phyloP scores from a whole-genome alignment of 1,140 invertebrate genomes.

The Rhagoletis zephyria region DNA sequence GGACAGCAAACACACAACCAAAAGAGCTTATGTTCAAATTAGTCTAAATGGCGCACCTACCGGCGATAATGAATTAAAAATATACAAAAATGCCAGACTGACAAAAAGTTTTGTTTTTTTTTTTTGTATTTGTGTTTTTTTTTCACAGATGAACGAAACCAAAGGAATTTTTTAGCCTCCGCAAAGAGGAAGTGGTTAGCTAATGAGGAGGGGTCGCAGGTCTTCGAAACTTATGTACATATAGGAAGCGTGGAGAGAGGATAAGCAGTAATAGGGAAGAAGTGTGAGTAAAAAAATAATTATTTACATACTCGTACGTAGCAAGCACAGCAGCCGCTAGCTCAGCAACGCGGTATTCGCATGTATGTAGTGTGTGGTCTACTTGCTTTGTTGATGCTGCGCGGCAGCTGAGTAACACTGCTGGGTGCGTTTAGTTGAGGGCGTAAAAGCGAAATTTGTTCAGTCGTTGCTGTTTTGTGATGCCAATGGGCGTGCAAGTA shows the following conservation, averaged over 20 bases:
- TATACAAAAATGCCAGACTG: constrained; percentile 11
- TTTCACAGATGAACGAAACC: neutral
- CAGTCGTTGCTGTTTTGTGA: neutral
- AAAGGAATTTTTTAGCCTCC: neutral
- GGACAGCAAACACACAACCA: neutral
- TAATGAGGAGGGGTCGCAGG: neutral
- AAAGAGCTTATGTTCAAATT: constrained; percentile 30
- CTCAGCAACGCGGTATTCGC: neutral
- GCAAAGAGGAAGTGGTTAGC: neutral
- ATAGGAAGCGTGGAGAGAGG: neutral
- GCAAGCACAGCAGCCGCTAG: no score
- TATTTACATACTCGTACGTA: no score
- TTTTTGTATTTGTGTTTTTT: neutral
- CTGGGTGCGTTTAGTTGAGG: neutral
- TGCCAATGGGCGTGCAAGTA: constrained; percentile 16
- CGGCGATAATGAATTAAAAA: neutral
- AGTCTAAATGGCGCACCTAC: neutral
- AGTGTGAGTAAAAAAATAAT: neutral
- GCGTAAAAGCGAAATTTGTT: constrained; percentile 41
- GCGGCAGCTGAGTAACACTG: neutral
- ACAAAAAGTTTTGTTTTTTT: neutral
- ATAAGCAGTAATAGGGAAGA: neutral
- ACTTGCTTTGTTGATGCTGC: neutral
- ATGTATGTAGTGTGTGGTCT: neutral
- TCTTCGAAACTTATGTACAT: neutral